Percentiles rank a stretch among this genome's conserved stretches.
Evolutionary conservation across 2,797 vertebrate species (phyloP).

Genomic region (Lithobates pipiens): DNA sequence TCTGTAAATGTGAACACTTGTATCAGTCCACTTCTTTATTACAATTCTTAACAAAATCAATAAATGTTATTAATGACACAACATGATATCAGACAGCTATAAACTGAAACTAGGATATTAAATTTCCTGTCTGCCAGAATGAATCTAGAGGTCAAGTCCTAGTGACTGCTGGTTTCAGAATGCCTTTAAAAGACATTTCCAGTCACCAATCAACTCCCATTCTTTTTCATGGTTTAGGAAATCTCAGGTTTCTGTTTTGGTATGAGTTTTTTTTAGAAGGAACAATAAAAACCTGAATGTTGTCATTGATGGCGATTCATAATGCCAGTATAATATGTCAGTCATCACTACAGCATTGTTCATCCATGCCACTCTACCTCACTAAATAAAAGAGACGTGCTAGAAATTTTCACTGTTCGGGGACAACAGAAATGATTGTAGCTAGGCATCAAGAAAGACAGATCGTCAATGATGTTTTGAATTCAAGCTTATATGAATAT

Average conservation of each 20-base stretch:
- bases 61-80: background rate
- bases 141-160: conserved; percentile 21
- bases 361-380: background rate
- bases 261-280: background rate
- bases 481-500: background rate
- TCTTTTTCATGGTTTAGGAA: background rate
- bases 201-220: background rate
- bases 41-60: background rate
- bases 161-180: conserved; percentile 6
- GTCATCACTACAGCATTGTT: background rate
- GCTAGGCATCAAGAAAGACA: background rate
- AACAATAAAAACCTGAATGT: conserved; percentile 1
- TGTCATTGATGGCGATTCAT: conserved; percentile 2
- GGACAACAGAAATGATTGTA: background rate
- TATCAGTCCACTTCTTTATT: conserved; percentile 4
- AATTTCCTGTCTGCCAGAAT: conserved; percentile 9
- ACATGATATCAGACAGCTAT: background rate
- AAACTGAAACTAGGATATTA: conserved; percentile 19
- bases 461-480: background rate
- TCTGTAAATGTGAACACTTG: conserved; percentile 37
- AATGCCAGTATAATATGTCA: conserved; percentile 12
- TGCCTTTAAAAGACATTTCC: conserved; percentile 20
- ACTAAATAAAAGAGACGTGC: background rate
- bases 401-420: background rate
- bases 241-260: conserved; percentile 24